Evolutionary conservation across 2,797 vertebrate genomes (phyloP), one percentile per base, ranked within the genome.

Genomic region (Poeciliopsis gracilis): DNA sequence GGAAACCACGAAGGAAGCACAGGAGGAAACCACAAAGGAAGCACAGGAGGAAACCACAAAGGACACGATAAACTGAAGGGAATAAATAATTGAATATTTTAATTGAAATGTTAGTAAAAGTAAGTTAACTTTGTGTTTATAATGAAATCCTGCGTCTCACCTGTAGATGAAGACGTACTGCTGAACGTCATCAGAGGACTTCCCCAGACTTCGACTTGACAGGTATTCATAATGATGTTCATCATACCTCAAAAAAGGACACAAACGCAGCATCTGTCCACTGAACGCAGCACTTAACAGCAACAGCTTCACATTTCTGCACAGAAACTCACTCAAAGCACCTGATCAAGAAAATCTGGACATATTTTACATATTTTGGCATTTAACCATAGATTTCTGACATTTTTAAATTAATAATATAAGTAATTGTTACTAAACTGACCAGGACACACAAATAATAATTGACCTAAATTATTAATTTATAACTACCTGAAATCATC

Each of bases 121-220:
- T 13, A 28, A n/a, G 12, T 4, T 4, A 11, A 57, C 4, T 28
- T 59, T 30, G 53, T 55, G 53, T 55, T n/a, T 55, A 25, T n/a
- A n/a, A 16, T 30, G 4, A 30, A 30, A 57, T 59, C 12, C 47
- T 1, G 41, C 0, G 4, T 59, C 90, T 84, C 28, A 94, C 93
- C 87, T 92, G 91, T 92, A 93, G 75, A 94, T 73, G 89, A 91
- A 94, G 6, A 93, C 90, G 2, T 93, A 94, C 66, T 92, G 77
- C 82, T 92, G 87, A 88, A 85, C 75, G 79, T 91, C 11, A 0
- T 0, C 3, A 0, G 80, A 0, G 1, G 83, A 36, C 1, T 53
- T 84, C 23, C 93, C 93, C 83, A 94, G 77, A 79, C 16, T 10
- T 5, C 59, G 10, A 72, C 93, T 94, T 78, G 89, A 76, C 46